Evolutionary conservation across 2,113 vertebrate genomes (phyloP).

Genomic region (Esox niger): DNA sequence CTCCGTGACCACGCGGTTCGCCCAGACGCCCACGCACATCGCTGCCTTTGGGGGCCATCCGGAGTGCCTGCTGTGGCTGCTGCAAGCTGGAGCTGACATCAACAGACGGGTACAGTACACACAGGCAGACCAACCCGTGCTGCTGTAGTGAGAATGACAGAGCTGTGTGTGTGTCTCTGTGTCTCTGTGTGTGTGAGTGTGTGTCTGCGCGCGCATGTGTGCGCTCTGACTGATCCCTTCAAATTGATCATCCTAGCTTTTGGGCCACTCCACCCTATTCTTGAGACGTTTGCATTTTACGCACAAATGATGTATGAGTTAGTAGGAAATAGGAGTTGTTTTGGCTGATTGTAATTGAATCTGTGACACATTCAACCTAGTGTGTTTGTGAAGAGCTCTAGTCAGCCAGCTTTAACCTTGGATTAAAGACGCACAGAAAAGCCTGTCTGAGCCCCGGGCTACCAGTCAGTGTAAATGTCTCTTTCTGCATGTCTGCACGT

Average conservation of each 20-base stretch:
- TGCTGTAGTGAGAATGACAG: slow-evolving; percentile 18
- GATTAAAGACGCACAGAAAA: background rate
- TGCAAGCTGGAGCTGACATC: slow-evolving; percentile 93
- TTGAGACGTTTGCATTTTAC: no score
- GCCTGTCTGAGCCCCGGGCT: no score
- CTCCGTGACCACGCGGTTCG: slow-evolving; percentile 87
- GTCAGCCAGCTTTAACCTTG: background rate
- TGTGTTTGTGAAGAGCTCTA: background rate
- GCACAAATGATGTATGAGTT: no score
- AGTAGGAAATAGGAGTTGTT: no score
- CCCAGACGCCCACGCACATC: slow-evolving; percentile 96
- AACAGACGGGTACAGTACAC: slow-evolving; percentile 85
- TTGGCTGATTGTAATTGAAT: no score
- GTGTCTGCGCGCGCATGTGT: no score
- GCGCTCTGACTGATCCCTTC: slow-evolving; percentile 55
- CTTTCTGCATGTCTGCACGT: background rate
- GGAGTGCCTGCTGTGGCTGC: slow-evolving; percentile 92
- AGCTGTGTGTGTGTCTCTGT: slow-evolving; percentile 17
- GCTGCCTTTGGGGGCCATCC: slow-evolving; percentile 97
- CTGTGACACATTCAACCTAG: background rate
- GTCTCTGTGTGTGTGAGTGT: no score
- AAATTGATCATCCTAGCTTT: slow-evolving; percentile 42
- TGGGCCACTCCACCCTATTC: slow-evolving; percentile 22
- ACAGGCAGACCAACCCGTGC: background rate
- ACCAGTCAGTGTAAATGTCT: background rate